Percentiles rank a stretch among this genome's conserved stretches.
These are phyloP conservation scores for Cairina moschata DNA, from an alignment of 2,113 vertebrate species.

Conservation along the genomic window DNA sequence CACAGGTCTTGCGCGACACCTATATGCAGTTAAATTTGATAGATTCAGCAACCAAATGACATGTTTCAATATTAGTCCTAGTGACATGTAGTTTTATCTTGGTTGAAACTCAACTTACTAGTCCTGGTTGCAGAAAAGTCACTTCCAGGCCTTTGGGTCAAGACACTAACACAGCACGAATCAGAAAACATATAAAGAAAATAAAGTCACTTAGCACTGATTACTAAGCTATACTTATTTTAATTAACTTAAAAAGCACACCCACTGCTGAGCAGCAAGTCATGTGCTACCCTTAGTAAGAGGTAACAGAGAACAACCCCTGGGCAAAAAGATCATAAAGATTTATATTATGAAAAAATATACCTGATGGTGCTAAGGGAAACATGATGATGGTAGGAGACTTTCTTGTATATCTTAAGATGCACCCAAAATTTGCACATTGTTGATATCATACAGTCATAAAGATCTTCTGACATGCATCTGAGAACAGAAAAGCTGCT, in stretches of 20 bases:
- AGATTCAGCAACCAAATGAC: neutral
- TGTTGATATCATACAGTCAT: neutral
- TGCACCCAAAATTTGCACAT: neutral
- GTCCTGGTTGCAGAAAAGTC: neutral
- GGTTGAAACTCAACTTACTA: neutral
- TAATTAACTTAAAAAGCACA: too few relatives aligned
- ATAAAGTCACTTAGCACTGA: neutral
- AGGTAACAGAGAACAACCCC: neutral
- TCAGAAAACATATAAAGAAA: neutral
- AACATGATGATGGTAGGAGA: too few relatives aligned
- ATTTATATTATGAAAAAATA: rapidly evolving
- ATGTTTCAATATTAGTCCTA: neutral
- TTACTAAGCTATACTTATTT: too few relatives aligned
- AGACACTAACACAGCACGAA: neutral
- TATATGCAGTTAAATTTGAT: neutral
- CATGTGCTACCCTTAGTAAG: neutral
- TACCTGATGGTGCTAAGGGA: too few relatives aligned
- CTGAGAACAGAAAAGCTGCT: neutral
- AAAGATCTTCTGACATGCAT: neutral
- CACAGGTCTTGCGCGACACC: neutral
- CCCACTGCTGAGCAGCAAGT: neutral
- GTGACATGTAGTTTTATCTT: too few relatives aligned
- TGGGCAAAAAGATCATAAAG: neutral
- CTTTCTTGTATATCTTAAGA: neutral
- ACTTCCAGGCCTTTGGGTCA: neutral